These are phyloP conservation scores for Callinectes sapidus DNA, from an alignment of 2,888 invertebrate species.

Conservation along the genomic window DNA sequence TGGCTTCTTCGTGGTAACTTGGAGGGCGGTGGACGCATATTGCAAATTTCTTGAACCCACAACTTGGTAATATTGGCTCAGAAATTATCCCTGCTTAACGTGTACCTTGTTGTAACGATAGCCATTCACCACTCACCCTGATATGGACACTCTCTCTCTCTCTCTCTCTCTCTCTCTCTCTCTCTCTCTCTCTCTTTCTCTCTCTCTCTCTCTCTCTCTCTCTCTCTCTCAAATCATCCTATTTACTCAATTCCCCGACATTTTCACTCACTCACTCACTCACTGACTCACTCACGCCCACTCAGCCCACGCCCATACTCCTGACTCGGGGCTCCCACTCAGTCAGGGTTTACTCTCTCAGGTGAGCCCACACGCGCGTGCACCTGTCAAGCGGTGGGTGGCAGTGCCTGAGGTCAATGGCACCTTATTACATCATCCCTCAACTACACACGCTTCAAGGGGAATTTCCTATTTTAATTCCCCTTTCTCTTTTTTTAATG, in stretches of 20 bases:
- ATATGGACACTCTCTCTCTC: background rate
- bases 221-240: background rate
- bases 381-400: background rate
- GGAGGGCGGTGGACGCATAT: background rate
- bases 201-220: constrained; percentile 42
- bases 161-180: constrained; percentile 26
- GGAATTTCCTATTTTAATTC: background rate
- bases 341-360: background rate
- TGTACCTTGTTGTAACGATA: background rate
- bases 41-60: constrained; percentile 5
- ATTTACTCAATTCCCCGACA: background rate
- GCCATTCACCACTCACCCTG: background rate
- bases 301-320: background rate
- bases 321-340: constrained; percentile 1
- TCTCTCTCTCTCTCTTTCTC: constrained; percentile 19
- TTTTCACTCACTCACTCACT: background rate
- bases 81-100: background rate
- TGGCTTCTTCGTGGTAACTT: constrained; percentile 19
- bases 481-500: background rate
- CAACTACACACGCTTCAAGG: background rate
- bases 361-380: background rate
- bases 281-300: background rate
- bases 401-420: background rate
- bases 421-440: background rate
- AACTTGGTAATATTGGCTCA: constrained; percentile 17